Evolutionary conservation across 2,888 invertebrate genomes (phyloP).

Genomic region (Heteromyza rotundicornis): DNA sequence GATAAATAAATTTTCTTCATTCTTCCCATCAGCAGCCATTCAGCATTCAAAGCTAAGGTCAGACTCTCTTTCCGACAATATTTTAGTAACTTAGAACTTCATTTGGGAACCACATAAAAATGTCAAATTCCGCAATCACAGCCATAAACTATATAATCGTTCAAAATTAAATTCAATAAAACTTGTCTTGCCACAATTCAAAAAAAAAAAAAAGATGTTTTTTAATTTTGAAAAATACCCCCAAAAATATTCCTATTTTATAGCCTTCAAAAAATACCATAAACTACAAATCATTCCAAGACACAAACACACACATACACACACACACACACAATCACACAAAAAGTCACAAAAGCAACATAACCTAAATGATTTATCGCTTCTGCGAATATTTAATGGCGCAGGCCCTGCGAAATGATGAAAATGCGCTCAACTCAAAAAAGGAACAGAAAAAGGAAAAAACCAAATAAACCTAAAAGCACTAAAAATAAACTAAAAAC

Average conservation of each 20-base stretch:
- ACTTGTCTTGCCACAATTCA: background rate
- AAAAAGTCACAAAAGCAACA: constrained; percentile 49
- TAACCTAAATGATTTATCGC: constrained; percentile 60
- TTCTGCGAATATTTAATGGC: constrained; percentile 55
- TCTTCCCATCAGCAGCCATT: too few relatives aligned
- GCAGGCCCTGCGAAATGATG: constrained; percentile 34
- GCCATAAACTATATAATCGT: constrained; percentile 3
- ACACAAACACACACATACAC: background rate
- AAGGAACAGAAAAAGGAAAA: background rate
- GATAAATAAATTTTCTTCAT: too few relatives aligned
- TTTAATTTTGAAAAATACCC: too few relatives aligned
- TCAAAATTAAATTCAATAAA: constrained; percentile 1
- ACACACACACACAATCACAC: background rate
- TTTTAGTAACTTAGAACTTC: too few relatives aligned
- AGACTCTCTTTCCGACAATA: too few relatives aligned
- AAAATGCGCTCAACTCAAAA: constrained; percentile 9
- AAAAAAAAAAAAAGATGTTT: too few relatives aligned
- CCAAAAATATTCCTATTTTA: constrained; percentile 18
- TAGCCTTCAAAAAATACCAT: constrained; percentile 31
- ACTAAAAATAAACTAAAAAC: background rate
- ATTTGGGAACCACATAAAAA: too few relatives aligned
- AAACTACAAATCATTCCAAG: constrained; percentile 50
- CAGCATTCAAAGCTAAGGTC: too few relatives aligned
- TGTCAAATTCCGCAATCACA: constrained; percentile 3
- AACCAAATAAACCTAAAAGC: background rate